Evolutionary conservation across 2,888 invertebrate species (phyloP), one percentile per base, ranked within the genome.

Genomic region (Drosophila birchii): DNA sequence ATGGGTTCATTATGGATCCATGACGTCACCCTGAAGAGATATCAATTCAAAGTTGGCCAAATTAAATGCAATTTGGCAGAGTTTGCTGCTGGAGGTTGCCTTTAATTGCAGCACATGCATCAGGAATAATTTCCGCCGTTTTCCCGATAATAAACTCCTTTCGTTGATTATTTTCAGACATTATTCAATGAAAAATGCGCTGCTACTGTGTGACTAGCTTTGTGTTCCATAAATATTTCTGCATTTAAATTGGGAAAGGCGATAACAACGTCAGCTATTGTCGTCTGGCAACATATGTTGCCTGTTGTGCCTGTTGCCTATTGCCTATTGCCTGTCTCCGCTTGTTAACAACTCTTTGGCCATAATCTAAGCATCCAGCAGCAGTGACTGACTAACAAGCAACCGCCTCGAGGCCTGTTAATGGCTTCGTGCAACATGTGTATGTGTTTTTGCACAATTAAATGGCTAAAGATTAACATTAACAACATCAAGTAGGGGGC

Each of bases 1-100:
- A 8, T 51, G 49, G 32, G 32, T 18, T 16, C 34, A 8, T 51
- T 16, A 34, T 20, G 23, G 36, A 36, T 4, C 12, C 38, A 54
- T 36, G 58, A 59, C 49, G 51, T 59, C 58, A 59, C 34, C 36
- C 51, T 11, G 51, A 23, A 36, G 51, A 53, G 51, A 53, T 53
- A 53, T 53, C 51, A 55, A 55, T 41, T 39, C 39, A 55, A 47
- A 58, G 43, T 36, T 58, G 57, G 26, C 3, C 45, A 57, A 57
- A 44, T 43, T 57, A 39, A 32, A 34, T 34, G 57, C 44, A 54
- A 54, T 51, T 51, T 51, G 18, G n/a, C 47, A 32, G 8, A 8
- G 23, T 9, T 38, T 23, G n/a, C 18, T 20, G 20, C 47, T 1
- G 34, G 20, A 26, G 16, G 23, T 36, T 20, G 18, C 18, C 18